phyloP scores from a whole-genome alignment of 2,888 invertebrate species.

The Synanthedon myopaeformis region DNA sequence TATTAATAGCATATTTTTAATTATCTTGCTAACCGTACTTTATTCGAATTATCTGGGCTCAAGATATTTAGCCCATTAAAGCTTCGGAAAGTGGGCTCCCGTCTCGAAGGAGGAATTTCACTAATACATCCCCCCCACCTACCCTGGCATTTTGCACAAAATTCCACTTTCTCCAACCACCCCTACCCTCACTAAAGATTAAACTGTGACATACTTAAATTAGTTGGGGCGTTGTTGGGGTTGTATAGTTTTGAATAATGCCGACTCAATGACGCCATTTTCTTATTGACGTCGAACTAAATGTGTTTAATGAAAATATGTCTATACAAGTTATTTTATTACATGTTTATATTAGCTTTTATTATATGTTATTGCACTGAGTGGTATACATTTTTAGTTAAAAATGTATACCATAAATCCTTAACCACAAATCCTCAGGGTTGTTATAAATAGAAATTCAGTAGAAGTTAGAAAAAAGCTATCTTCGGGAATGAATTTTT shows the following conservation, averaged over 20 bases:
- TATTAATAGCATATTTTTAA: no score
- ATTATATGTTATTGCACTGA: no score
- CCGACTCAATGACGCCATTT: background rate
- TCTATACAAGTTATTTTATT: no score
- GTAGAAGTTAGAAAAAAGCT: no score
- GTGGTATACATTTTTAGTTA: no score
- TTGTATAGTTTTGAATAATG: background rate
- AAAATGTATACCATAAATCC: no score
- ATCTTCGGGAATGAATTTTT: no score
- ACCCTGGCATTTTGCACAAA: constrained; percentile 11
- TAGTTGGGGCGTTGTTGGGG: constrained; percentile 9
- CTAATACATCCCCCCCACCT: constrained; percentile 35
- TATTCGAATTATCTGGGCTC: constrained; percentile 52
- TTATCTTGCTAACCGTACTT: constrained; percentile 25
- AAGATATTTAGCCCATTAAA: constrained; percentile 67
- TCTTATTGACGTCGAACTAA: background rate
- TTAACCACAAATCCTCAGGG: no score
- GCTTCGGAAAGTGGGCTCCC: constrained; percentile 44
- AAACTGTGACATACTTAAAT: constrained; percentile 29
- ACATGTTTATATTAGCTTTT: no score
- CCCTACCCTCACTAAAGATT: constrained; percentile 19
- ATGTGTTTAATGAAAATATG: no score
- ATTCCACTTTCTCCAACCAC: constrained; percentile 13
- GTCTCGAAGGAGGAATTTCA: constrained; percentile 34
- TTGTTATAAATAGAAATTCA: no score